Evolutionary conservation across 1,140 invertebrate genomes (phyloP).

Genomic region (Bombus turneri): DNA sequence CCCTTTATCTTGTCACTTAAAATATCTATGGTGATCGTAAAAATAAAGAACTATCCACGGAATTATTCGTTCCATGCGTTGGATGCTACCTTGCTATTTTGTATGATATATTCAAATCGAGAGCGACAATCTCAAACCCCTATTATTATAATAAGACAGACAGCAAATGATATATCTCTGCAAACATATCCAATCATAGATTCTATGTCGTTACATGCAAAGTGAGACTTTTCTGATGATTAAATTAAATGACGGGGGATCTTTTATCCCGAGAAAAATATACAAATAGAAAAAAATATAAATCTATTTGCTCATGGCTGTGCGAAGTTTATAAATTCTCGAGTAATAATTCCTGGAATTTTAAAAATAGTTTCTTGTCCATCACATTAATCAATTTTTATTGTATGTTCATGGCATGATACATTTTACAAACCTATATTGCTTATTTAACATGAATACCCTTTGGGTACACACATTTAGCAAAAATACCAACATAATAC

Average conservation of each 20-base stretch:
- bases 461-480: too few relatives aligned
- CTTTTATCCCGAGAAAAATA: background rate
- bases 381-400: too few relatives aligned
- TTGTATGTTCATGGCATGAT: too few relatives aligned
- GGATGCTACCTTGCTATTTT: background rate
- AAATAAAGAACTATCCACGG: background rate
- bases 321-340: too few relatives aligned
- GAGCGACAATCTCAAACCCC: background rate
- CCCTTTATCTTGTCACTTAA: background rate
- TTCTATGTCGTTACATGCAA: background rate
- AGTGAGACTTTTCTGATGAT: background rate
- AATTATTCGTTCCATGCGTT: background rate
- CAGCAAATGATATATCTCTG: background rate
- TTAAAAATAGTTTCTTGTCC: too few relatives aligned
- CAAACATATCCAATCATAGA: background rate
- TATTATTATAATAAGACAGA: background rate
- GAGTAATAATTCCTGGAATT: too few relatives aligned
- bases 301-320: background rate
- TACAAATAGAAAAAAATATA: background rate
- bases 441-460: too few relatives aligned
- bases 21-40: background rate
- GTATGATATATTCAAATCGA: background rate
- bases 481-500: too few relatives aligned
- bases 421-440: too few relatives aligned
- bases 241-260: background rate